These are phyloP conservation scores for Troides oblongomaculatus DNA, from an alignment of 2,888 invertebrate genomes.

Conservation along the genomic window DNA sequence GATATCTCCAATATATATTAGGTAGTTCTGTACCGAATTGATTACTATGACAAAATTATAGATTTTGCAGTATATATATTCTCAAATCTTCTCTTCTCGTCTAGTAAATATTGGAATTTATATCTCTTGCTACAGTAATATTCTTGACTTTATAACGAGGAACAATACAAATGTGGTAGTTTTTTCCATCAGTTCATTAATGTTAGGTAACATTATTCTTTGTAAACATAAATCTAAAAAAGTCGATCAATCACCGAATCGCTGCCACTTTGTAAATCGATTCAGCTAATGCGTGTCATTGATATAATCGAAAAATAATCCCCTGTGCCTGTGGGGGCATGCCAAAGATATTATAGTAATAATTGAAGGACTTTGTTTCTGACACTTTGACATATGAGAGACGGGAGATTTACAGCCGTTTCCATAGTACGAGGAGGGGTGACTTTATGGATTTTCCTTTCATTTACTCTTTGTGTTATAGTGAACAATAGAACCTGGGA, in stretches of 20 bases:
- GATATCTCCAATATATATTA: no score
- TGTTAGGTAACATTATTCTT: no score
- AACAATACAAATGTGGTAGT: no score
- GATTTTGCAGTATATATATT: no score
- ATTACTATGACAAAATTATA: no score
- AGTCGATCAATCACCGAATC: not conserved
- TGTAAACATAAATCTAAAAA: not conserved
- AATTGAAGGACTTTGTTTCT: slow-evolving; percentile 14
- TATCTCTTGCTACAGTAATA: no score
- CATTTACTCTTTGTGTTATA: not conserved
- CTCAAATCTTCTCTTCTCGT: no score
- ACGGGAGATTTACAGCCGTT: slow-evolving; percentile 12
- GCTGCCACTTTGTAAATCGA: slow-evolving; percentile 2
- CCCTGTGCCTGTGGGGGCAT: not conserved
- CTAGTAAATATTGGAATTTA: no score
- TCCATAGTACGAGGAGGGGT: not conserved
- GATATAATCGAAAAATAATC: slow-evolving; percentile 22
- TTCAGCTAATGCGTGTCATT: slow-evolving; percentile 17
- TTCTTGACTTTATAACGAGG: no score
- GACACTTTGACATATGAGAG: slow-evolving; percentile 14
- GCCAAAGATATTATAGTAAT: slow-evolving; percentile 15
- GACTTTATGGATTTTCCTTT: not conserved
- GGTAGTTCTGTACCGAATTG: no score
- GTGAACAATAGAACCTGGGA: no score
- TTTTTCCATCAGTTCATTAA: no score